Base-by-base conservation (phyloP, 2,113 vertebrate genomes). In the Rhadina sibilatrix region DNA sequence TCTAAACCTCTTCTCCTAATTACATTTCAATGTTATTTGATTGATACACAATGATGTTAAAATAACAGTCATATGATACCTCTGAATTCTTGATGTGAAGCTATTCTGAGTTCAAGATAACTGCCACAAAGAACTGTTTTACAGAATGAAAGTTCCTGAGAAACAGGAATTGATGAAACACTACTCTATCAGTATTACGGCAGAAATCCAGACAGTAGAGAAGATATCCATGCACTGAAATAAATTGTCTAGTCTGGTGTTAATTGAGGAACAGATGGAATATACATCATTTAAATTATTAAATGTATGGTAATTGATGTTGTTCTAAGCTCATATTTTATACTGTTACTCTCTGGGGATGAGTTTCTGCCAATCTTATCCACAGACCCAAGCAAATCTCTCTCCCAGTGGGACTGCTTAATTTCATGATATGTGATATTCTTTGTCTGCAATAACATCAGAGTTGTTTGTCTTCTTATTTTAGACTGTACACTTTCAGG, bases 51-150 rank as follows among this genome's bases (percentile, higher is more conserved):
- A 79, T 72, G 57, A 61, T 19, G 6, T 93, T 95, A 79, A 92
- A 94, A 85, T 87, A 97, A 83, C 89, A 94, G 84, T 91, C 83
- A 93, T 47, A 5, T 69, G 80, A 93, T 79, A 95, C 40, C 54
- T 47, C 74, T 69, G 74, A 92, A 82, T 95, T 95, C 89, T 83
- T 23, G 5, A 42, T 63, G 47, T 56, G 60, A 81, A 88, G 54
- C 38, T 54, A 12, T 83, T 78, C 3, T 42, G 30, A 91, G 40
- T 75, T 92, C 65, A 94, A 76, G 61, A 61, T 44, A 79, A 76
- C 53, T 37, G 61, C 12, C 27, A 87, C 35, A 59, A 87, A 71
- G 69, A 79, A 18, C 35, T 87, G 5, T 60, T 89, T 75, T 47
- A 74, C 33, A 71, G 60, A 81, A 71, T 33, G 5, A 46, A 83